Conservation (phyloP, 2,888 invertebrate species). For the Acanthoscelides obtectus region DNA sequence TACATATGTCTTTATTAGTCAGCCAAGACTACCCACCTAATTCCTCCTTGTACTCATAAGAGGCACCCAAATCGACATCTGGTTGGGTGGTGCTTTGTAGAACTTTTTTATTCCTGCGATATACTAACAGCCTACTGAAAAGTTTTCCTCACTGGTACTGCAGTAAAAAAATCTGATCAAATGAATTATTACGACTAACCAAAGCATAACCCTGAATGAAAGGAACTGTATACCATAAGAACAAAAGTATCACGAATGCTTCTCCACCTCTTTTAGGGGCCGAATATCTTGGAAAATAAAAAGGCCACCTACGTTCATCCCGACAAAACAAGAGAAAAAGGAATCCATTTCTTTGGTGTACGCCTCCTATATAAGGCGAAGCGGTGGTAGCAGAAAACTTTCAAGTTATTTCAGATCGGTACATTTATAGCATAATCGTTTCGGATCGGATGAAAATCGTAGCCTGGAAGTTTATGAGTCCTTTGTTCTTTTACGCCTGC, state of each 20-base stretch:
- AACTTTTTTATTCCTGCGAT: no score
- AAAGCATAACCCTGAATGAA: no score
- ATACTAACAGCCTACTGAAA: no score
- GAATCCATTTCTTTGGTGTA: not conserved
- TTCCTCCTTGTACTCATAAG: no score
- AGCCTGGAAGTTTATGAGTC: slow-evolving; percentile 16
- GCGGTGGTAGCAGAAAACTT: slow-evolving; percentile 11
- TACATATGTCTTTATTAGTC: no score
- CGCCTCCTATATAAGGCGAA: slow-evolving; percentile 8
- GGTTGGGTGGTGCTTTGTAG: no score
- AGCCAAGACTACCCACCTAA: no score
- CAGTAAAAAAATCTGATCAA: no score
- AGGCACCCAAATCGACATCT: no score
- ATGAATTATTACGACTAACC: no score
- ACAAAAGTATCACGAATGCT: not conserved
- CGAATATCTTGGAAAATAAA: not conserved
- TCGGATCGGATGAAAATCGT: slow-evolving; percentile 15
- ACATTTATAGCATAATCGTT: slow-evolving; percentile 13
- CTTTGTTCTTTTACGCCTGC: slow-evolving; percentile 19
- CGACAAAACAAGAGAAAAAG: not conserved
- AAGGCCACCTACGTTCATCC: not conserved
- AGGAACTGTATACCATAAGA: not conserved
- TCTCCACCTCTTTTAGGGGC: not conserved
- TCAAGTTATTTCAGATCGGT: slow-evolving; percentile 8
- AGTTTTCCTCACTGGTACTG: no score